These are phyloP conservation scores for Diadumene lineata DNA, from an alignment of 92 coral and sea anemone species.

Conservation along the genomic window DNA sequence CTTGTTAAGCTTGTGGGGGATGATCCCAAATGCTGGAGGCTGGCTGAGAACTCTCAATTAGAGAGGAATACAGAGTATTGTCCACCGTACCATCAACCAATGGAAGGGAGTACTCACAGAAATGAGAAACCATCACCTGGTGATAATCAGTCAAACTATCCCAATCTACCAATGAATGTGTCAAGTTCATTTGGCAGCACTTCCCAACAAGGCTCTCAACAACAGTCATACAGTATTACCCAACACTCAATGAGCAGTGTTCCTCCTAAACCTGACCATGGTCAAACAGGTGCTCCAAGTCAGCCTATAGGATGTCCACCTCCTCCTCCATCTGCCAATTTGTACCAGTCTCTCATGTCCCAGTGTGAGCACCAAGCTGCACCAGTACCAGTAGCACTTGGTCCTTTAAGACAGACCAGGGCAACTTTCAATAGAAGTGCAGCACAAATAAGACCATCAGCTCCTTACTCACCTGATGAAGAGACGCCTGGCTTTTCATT, in stretches of 20 bases:
- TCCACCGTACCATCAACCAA: background rate
- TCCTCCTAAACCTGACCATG: background rate
- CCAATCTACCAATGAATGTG: background rate
- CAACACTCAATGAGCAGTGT: background rate
- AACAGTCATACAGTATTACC: background rate
- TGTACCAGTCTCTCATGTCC: slow-evolving; percentile 71
- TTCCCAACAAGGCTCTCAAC: too few species aligned
- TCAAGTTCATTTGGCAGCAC: too few species aligned
- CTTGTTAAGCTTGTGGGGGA: slow-evolving; percentile 5
- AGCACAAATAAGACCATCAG: background rate
- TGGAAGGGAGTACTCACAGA: background rate
- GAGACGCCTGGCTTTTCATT: background rate
- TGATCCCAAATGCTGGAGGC: slow-evolving; percentile 26
- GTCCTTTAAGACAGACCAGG: too few species aligned
- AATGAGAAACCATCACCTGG: background rate
- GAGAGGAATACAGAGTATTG: background rate
- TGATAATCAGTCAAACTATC: background rate
- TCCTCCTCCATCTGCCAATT: slow-evolving; percentile 88
- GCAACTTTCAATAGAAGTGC: too few species aligned
- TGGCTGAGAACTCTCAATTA: background rate
- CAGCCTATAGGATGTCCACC: background rate
- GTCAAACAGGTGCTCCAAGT: background rate
- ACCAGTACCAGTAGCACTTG: slow-evolving; percentile 60
- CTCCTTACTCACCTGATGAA: background rate
- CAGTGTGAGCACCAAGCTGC: slow-evolving; percentile 74